Percentiles rank a stretch among this genome's conserved stretches.
phyloP scores from a whole-genome alignment of 2,797 vertebrate species.

The Chanos chanos region DNA sequence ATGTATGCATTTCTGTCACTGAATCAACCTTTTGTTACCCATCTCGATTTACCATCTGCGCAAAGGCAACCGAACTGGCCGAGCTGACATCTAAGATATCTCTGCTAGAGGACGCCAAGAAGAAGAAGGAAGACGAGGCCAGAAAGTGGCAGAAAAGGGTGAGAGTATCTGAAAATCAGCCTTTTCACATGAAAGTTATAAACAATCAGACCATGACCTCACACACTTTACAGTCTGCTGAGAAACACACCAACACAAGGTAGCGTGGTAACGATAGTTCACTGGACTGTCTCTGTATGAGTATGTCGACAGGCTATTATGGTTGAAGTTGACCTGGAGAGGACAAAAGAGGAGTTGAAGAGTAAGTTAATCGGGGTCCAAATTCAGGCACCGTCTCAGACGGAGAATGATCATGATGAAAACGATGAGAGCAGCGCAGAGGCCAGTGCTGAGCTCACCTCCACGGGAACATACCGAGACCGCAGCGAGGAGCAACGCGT shows the following conservation, averaged over 20 bases:
- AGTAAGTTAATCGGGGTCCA: constrained; percentile 84
- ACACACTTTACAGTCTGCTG: no score
- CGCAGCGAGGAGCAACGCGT: constrained; percentile 93
- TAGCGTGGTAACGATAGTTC: not conserved
- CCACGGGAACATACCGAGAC: constrained; percentile 82
- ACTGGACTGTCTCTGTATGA: constrained; percentile 13
- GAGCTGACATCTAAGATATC: constrained; percentile 90
- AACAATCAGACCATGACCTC: no score
- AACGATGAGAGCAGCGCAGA: constrained; percentile 92
- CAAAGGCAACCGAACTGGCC: constrained; percentile 87
- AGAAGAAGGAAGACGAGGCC: constrained; percentile 90
- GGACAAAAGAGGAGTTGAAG: constrained; percentile 89
- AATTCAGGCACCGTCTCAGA: constrained; percentile 79
- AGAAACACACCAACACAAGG: no score
- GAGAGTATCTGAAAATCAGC: constrained; percentile 59
- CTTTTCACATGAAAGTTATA: no score
- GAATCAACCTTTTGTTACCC: not conserved
- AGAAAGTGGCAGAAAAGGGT: constrained; percentile 92
- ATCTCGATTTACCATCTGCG: not conserved
- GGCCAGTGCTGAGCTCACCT: constrained; percentile 86
- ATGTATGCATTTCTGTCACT: no score
- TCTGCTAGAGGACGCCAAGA: constrained; percentile 87
- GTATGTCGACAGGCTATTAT: constrained; percentile 73
- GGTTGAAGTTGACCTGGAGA: constrained; percentile 89
- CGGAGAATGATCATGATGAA: constrained; percentile 88